Evolutionary conservation across 2,797 vertebrate genomes (phyloP), one percentile per base, ranked within the genome.

Genomic region (Luscinia megarhynchos): DNA sequence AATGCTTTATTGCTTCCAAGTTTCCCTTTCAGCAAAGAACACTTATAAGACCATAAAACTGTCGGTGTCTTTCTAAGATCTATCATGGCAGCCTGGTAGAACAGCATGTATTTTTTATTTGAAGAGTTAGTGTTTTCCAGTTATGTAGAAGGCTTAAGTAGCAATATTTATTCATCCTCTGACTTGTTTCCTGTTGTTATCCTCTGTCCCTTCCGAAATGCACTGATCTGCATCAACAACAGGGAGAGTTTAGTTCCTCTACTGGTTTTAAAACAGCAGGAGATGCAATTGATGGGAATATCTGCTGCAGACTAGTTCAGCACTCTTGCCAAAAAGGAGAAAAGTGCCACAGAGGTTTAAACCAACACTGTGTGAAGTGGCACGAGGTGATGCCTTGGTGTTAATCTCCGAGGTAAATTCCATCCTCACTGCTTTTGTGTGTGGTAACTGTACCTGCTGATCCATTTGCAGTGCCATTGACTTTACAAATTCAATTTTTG

Each of bases 1-100:
- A 94, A 84, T 87, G 72, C 90, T 92, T 94, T 94, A 89, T 88
- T 96, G 74, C 90, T 95, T 96, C 76, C 92, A 93, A 91, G 74
- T 88, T 94, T 95, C 74, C 79, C 82, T 95, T 95, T 96, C 87
- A 78, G 76, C 9, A 20, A 72, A 90, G 86, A 82, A 77, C 83
- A 72, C 76, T 86, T 95, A 58, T 1, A 77, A 84, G 75, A 66
- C 43, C 36, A 50, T 93, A 95, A 95, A 94, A 59, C 81, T 92
- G 79, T 67, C 53, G 64, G 32, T 92, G 38, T 92, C 84, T 92
- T 73, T 84, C 72, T 68, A 43, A 90, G 73, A 77, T 66, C 58
- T 81, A 3, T 73, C 81, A 40, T 55, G 63, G 84, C 72, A 94
- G 69, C 68, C 46, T 66, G 64, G 46, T 78, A 62, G 80, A 84